Base-by-base conservation (phyloP, 2,888 invertebrate species). In the Synanthedon formicaeformis region DNA sequence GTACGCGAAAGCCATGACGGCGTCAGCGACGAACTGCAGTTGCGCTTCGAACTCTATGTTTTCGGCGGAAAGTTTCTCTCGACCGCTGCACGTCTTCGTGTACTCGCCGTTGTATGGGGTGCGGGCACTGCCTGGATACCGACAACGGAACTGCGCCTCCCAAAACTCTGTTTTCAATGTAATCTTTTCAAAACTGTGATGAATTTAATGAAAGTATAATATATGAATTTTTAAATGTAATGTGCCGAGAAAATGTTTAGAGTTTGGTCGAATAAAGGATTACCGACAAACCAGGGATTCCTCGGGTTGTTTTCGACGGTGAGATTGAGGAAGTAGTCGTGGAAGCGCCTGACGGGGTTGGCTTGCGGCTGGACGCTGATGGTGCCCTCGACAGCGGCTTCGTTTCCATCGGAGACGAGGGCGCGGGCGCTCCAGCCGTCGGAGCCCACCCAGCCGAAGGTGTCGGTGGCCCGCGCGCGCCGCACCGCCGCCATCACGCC, bases 231-330 rank as follows among this genome's bases (percentile, higher is more conserved):
- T 45, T 45, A 45, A 45, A n/a, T 6, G n/a, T 45, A 13, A 45
- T 45, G 45, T 14, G 45, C 13, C 14, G 45, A 45, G 8, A 8
- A 34, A 34, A 34, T 34, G 2, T 18, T 50, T 12, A 12, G 23
- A 34, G 34, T 34, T 34, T 34, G 34, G 34, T 34, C 34, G 34
- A 34, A 34, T 34, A 45, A 45, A 45, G 55, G 60, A 64, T 91
- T 87, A 96, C 96, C 96, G 50, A 94, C 92, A 89, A 98, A 98
- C 98, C 98, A 98, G 1, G 97, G 97, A 85, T 98, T 98, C 59
- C 97, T 90, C 56, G 88, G 89, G 81, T 98, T 98, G 74, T 93
- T 95, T 70, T 94, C 92, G 40, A 96, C 95, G 49, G 94, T 95
- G 53, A 96, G 89, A 64, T 90, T 90, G 50, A 95, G 90, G 80